These are phyloP conservation scores for Heterodera filipjevi DNA, from an alignment of 2,888 invertebrate species.

Conservation along the genomic window DNA sequence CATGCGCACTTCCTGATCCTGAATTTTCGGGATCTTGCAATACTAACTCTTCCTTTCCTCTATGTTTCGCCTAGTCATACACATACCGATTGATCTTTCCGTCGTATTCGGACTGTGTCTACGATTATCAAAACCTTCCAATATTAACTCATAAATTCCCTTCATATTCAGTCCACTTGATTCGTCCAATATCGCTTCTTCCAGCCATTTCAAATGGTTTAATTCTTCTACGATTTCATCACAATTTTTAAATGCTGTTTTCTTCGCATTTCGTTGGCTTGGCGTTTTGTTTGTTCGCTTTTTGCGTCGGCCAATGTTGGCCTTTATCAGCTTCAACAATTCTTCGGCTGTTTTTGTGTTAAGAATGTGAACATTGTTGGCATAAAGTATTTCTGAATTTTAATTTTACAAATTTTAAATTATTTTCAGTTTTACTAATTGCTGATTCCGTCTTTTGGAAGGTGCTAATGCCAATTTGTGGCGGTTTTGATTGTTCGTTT, in stretches of 20 bases:
- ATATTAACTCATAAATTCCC: not conserved
- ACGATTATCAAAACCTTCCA: constrained; percentile 8
- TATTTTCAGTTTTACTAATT: not conserved
- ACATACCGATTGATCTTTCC: not conserved
- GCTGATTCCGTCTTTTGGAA: not conserved
- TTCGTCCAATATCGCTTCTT: not conserved
- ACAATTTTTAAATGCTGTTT: not conserved
- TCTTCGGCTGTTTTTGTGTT: not conserved
- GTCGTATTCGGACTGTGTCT: not conserved
- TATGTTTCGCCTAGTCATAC: no score
- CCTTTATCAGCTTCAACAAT: not conserved
- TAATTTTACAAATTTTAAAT: not conserved
- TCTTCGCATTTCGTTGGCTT: not conserved
- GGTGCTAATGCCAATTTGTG: not conserved
- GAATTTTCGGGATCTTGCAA: no score
- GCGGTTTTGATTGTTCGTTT: not conserved
- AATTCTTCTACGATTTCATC: not conserved
- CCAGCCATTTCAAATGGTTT: not conserved
- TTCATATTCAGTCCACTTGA: not conserved
- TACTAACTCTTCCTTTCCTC: no score
- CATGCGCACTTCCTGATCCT: no score
- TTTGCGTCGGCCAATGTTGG: not conserved
- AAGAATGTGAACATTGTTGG: not conserved
- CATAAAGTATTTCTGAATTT: not conserved
- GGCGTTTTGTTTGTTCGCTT: not conserved